Conservation (phyloP, 1,140 invertebrate genomes). For the Harpegnathos saltator region DNA sequence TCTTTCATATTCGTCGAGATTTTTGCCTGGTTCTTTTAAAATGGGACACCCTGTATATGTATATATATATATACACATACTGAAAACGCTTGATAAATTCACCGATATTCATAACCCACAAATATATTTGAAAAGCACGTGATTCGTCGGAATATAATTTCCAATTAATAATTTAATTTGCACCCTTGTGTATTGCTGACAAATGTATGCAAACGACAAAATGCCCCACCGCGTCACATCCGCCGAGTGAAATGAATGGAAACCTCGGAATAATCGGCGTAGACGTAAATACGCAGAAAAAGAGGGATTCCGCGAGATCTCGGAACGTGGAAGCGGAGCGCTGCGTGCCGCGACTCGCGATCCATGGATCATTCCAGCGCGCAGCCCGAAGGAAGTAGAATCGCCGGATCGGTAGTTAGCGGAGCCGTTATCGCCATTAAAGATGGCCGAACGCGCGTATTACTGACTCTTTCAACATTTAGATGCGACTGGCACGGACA, state of each 20-base stretch:
- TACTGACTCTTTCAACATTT: constrained; percentile 36
- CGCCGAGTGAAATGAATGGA: background rate
- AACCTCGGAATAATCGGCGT: background rate
- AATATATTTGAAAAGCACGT: background rate
- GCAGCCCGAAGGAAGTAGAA: constrained; percentile 47
- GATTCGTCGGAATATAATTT: background rate
- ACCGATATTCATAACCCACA: background rate
- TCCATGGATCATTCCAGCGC: constrained; percentile 28
- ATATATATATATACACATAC: too few species aligned
- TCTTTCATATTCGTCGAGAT: too few species aligned
- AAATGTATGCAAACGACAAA: background rate
- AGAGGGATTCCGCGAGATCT: background rate
- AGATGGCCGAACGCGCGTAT: constrained; percentile 64
- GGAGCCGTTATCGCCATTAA: constrained; percentile 68
- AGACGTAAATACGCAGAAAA: background rate
- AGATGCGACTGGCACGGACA: constrained; percentile 8
- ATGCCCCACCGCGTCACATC: background rate
- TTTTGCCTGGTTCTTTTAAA: too few species aligned
- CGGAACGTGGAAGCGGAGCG: background rate
- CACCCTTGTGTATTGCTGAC: background rate
- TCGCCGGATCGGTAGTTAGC: constrained; percentile 66
- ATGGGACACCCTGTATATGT: too few species aligned
- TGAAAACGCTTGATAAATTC: background rate
- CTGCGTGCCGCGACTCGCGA: constrained; percentile 1
- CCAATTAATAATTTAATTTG: background rate